A percentile compares a stretch with the other conserved stretches of the same genome.
phyloP scores from a whole-genome alignment of 2,113 vertebrate genomes.

The Propithecus coquereli region DNA sequence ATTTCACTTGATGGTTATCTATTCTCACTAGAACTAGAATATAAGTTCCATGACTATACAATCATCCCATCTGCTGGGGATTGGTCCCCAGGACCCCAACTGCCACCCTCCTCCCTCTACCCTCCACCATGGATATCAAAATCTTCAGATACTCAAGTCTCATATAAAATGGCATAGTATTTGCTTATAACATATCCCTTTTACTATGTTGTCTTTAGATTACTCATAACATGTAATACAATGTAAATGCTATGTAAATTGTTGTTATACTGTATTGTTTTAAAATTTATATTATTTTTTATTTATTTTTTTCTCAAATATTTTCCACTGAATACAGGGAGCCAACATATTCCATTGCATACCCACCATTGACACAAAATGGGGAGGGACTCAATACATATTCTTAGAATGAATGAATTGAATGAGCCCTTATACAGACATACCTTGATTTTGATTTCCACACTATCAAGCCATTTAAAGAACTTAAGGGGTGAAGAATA shows the following conservation, averaged over 20 bases:
- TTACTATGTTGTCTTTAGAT: neutral
- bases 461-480: neutral
- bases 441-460: neutral
- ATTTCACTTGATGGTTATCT: neutral
- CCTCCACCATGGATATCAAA: neutral
- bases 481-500: neutral
- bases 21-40: neutral
- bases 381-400: neutral
- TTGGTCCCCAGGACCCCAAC: neutral
- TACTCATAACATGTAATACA: neutral
- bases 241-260: neutral
- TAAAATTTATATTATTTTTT: neutral
- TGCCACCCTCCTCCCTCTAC: neutral
- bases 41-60: neutral
- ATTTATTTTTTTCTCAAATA: neutral
- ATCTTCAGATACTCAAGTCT: neutral
- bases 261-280: neutral
- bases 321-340: neutral
- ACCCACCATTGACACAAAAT: neutral
- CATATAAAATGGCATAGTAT: neutral
- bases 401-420: neutral
- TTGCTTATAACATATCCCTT: neutral
- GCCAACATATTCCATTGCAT: neutral
- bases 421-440: neutral
- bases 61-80: neutral